Percentiles rank a stretch among this genome's conserved stretches.
Conservation (phyloP, 2,797 vertebrate species). For the Hippocampus kuda region DNA sequence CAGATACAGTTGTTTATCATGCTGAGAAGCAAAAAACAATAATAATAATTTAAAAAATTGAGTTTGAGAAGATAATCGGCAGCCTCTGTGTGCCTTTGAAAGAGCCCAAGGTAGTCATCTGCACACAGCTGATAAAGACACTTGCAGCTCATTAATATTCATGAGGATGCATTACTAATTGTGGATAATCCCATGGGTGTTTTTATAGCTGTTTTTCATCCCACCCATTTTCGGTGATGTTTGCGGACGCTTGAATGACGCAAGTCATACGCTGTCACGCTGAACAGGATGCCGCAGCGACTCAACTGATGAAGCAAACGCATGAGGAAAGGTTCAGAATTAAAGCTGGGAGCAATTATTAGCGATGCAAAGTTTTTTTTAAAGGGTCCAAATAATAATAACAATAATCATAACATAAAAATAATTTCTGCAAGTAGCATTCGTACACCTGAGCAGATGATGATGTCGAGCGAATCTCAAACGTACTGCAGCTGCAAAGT, state of each 20-base stretch:
- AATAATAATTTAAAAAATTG: background rate
- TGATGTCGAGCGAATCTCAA: no score
- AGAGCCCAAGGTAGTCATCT: constrained; percentile 4
- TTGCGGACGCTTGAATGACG: background rate
- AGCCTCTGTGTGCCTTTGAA: background rate
- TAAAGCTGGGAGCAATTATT: no score
- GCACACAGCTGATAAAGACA: constrained; percentile 1
- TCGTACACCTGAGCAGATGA: no score
- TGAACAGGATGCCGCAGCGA: background rate
- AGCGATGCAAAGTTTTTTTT: no score
- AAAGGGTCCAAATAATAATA: background rate
- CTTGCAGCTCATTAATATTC: constrained; percentile 3
- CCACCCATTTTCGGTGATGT: background rate
- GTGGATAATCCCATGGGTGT: constrained; percentile 1
- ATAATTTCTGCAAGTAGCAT: no score
- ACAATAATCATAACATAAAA: background rate
- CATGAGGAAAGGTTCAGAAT: background rate
- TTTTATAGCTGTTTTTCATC: background rate
- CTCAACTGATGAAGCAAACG: background rate
- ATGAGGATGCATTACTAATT: constrained; percentile 8
- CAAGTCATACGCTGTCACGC: background rate
- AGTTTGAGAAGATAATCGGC: constrained; percentile 1
- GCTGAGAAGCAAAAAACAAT: background rate
- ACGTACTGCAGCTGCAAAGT: no score
- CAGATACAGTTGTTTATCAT: background rate